phyloP scores from a whole-genome alignment of 2,797 vertebrate species.

The Cossypha dichroa region DNA sequence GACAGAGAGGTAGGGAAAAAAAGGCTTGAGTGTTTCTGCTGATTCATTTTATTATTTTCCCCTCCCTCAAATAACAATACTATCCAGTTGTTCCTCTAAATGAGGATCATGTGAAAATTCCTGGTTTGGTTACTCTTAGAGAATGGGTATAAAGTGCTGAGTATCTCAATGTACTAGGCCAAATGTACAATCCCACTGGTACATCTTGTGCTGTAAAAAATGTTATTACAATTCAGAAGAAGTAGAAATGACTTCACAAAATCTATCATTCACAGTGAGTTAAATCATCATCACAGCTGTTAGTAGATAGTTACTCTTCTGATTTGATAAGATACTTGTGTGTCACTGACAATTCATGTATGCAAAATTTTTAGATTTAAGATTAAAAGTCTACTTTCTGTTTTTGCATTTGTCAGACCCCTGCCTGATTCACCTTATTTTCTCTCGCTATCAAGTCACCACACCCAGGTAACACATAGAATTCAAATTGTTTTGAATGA shows the following conservation, averaged over 20 bases:
- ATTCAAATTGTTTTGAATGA: background rate
- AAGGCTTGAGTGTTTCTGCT: background rate
- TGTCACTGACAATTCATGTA: background rate
- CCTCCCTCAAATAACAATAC: background rate
- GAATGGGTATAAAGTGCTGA: background rate
- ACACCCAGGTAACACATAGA: conserved; percentile 72
- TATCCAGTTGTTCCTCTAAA: background rate
- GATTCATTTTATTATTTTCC: background rate
- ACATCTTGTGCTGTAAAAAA: background rate
- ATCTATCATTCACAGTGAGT: background rate
- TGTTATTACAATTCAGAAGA: background rate
- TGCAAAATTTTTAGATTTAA: background rate
- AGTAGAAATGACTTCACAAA: background rate
- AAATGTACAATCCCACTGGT: background rate
- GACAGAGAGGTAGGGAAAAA: conserved; percentile 55
- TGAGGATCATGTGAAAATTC: background rate
- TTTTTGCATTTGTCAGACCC: conserved; percentile 62
- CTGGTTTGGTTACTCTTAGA: background rate
- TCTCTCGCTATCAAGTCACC: conserved; percentile 62
- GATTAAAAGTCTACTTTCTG: background rate
- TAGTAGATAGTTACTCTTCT: conserved; percentile 9
- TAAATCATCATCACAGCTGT: background rate
- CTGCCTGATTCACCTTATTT: conserved; percentile 68
- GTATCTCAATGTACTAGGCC: background rate
- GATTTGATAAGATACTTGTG: background rate